Evolutionary conservation across 2,113 vertebrate genomes (phyloP).

Genomic region (Apeltes quadracus): DNA sequence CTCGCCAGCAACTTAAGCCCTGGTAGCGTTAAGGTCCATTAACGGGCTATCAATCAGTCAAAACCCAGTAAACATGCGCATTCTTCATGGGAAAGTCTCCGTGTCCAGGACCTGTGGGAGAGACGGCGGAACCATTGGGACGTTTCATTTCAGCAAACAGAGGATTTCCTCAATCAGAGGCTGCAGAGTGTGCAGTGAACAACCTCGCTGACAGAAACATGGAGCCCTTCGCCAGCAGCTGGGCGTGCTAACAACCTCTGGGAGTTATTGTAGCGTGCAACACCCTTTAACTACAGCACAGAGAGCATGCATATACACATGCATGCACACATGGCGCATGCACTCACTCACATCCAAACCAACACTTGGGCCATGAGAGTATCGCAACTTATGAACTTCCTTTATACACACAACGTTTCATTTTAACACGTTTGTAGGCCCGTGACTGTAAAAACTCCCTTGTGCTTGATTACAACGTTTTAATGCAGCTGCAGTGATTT

Average conservation of each 20-base stretch:
- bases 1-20: neutral
- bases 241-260: slow-evolving; percentile 81
- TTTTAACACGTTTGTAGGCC: slow-evolving; percentile 19
- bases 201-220: slow-evolving; percentile 85
- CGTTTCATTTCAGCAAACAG: slow-evolving; percentile 72
- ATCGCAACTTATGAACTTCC: slow-evolving; percentile 18
- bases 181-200: slow-evolving; percentile 77
- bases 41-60: slow-evolving; percentile 69
- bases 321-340: slow-evolving; percentile 24
- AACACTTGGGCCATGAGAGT: slow-evolving; percentile 31
- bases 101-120: slow-evolving; percentile 67
- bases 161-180: slow-evolving; percentile 87
- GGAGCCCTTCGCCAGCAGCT: slow-evolving; percentile 71
- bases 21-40: slow-evolving; percentile 37
- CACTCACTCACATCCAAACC: slow-evolving; percentile 41
- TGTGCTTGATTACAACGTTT: slow-evolving; percentile 30
- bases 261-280: slow-evolving; percentile 68
- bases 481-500: slow-evolving; percentile 9
- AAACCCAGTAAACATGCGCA: slow-evolving; percentile 60
- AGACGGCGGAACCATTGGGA: slow-evolving; percentile 77
- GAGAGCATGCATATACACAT: slow-evolving; percentile 8
- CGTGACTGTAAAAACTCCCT: slow-evolving; percentile 21
- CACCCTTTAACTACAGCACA: slow-evolving; percentile 45
- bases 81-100: slow-evolving; percentile 78
- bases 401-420: slow-evolving; percentile 5